A percentile compares a stretch with the other conserved stretches of the same genome.
phyloP scores from a whole-genome alignment of 64 coral and sea anemone genomes.

The Exaiptasia diaphana region DNA sequence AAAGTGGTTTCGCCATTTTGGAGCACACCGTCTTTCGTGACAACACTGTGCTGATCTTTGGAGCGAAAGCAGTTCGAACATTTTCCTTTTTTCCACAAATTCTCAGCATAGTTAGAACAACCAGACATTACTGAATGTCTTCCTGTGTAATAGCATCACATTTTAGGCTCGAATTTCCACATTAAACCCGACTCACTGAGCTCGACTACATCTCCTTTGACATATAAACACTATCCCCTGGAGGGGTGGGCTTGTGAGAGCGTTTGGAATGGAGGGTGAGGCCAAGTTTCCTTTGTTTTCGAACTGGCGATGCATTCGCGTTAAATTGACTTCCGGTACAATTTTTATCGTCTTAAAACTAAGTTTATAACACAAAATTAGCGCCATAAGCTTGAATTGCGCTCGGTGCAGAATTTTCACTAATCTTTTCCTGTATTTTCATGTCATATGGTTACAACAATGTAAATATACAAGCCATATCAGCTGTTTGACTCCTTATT shows the following conservation, averaged over 20 bases:
- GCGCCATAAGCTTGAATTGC: too few relatives aligned
- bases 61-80: constrained; percentile 65
- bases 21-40: not conserved
- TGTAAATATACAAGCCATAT: too few relatives aligned
- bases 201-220: not conserved
- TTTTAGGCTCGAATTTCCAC: not conserved
- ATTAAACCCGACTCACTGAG: not conserved
- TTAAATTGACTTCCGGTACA: not conserved
- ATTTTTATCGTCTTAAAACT: too few relatives aligned
- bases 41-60: constrained; percentile 15
- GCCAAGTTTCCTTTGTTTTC: not conserved
- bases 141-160: constrained; percentile 7
- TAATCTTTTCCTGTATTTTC: too few relatives aligned
- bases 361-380: too few relatives aligned
- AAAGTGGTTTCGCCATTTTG: not conserved
- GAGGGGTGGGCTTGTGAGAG: not conserved
- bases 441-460: too few relatives aligned
- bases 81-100: constrained; percentile 65
- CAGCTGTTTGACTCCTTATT: too few relatives aligned
- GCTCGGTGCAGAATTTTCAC: too few relatives aligned
- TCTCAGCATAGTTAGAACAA: constrained; percentile 59
- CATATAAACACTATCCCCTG: not conserved
- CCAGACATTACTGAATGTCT: constrained; percentile 30
- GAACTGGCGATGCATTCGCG: not conserved
- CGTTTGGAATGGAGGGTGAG: not conserved